Base-by-base conservation (phyloP, 2,113 vertebrate species). In the Anser cygnoides region DNA sequence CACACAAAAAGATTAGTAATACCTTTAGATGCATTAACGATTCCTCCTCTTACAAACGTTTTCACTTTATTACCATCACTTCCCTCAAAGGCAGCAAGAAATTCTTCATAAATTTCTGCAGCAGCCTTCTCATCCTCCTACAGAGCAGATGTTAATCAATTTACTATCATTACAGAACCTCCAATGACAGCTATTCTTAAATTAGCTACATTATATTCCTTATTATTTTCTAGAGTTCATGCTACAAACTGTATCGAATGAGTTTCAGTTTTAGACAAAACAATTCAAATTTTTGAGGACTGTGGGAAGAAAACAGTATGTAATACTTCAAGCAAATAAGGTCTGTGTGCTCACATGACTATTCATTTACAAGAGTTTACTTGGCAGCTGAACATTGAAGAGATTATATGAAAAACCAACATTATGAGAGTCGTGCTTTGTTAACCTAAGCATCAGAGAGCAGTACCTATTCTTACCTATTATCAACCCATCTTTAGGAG, bases 101-200 rank as follows among this genome's bases (percentile, higher is more conserved):
- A 99, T 95, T 99, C 99, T 96, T 99, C 99, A 94, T 99, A 99
- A 83, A 99, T 99, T 95, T 99, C 99, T 73, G 99, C 99, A 87
- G 99, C 99, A 90, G 99, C 99, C 88, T 99, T 99, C 97, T 99
- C 99, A 97, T 99, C 99, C 97, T 99, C 99, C 99, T 99, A 97
- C 90, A 96, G 0, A 95, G 41, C 46, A 93, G 97, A 96, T 89
- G 92, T 95, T 93, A 89, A 77, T 77, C 78, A 93, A 75, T 84
- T 96, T 96, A 97, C 87, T 86, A 97, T 83, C 52, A 93, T 9
- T 25, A 68, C 58, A 92, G 74, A 84, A 50, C 29, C 58, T 68
- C 68, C 73, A 73, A 50, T 61, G 13, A 78, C 25, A 91, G 89
- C 50, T 92, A 82, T 66, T 89, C 95, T 95, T 82, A 84, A 95